Conservation (phyloP, 2,888 invertebrate genomes). For the Pollenia amentaria region DNA sequence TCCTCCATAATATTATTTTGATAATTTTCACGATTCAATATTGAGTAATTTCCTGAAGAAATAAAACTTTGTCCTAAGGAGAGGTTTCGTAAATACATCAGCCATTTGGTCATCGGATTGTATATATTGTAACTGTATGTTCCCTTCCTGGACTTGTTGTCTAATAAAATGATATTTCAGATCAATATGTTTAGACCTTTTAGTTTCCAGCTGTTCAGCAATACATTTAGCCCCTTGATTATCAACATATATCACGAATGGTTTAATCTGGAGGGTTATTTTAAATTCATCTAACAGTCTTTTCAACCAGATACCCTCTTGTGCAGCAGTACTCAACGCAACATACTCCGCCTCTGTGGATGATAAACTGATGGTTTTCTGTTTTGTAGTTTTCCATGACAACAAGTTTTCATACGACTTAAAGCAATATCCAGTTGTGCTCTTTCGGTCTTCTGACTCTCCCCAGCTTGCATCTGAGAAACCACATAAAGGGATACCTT, state of each 20-base stretch:
- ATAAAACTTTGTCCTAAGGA: constrained; percentile 13
- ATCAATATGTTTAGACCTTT: constrained; percentile 38
- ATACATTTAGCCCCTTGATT: constrained; percentile 39
- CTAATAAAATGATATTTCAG: constrained; percentile 34
- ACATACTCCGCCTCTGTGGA: background rate
- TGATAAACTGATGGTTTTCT: background rate
- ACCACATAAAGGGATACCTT: too few relatives aligned
- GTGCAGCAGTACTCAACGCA: background rate
- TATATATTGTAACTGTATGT: constrained; percentile 13
- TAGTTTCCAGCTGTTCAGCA: constrained; percentile 35
- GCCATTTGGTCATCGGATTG: constrained; percentile 15
- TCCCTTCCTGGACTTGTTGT: constrained; percentile 21
- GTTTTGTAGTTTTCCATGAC: background rate
- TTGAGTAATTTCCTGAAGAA: constrained; percentile 26
- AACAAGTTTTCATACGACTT: too few relatives aligned
- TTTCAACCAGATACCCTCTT: constrained; percentile 28
- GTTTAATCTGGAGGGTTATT: background rate
- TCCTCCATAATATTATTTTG: constrained; percentile 20
- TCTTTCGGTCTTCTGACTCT: too few relatives aligned
- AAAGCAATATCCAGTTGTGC: background rate
- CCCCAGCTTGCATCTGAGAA: too few relatives aligned
- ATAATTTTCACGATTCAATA: background rate
- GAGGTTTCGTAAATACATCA: constrained; percentile 17
- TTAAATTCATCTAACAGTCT: constrained; percentile 14
- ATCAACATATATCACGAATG: constrained; percentile 19